Evolutionary conservation across 2,113 vertebrate species (phyloP), one percentile per base, ranked within the genome.

Genomic region (Ia io): DNA sequence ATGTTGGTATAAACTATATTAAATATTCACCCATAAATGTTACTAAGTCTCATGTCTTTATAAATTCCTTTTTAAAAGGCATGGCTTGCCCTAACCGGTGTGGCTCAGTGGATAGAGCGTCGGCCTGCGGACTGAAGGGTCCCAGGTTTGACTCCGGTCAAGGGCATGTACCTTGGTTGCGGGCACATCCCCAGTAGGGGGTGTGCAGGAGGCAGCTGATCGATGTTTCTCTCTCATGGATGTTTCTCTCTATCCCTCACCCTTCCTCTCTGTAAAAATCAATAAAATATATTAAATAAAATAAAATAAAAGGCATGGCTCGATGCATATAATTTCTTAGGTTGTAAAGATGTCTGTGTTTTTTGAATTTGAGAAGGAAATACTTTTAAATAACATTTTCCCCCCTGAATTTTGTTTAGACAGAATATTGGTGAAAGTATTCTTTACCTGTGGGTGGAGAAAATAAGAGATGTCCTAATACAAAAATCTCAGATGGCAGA

Each of bases 381-480:
- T 69, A 73, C 89, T 95, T 92, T 95, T 44, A 95, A 97, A 83
- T 93, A 93, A 96, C 35, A 18, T 37, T 42, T 93, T 28, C 6
- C 65, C 95, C 74, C 71, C 5, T 94, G 80, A 73, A 32, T 97
- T 98, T 98, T 97, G 23, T 97, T 94, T 98, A 99, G 99, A 92
- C 98, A 99, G 97, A 99, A 99, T 53, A 94, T 98, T 23, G 99
- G 99, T 94, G 99, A 99, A 98, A 99, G 99, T 97, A 99, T 99
- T 97, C 98, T 99, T 85, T 99, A 99, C 97, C 98, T 99, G 20
- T 99, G 99, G 99, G 99, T 99, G 95, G 99, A 99, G 97, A 99
- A 98, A 97, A 99, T 99, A 73, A 78, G 99, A 96, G 99, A 99
- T 95, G 98, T 99, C 97, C 97, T 99, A 9, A 90, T 98, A 37